phyloP scores from a whole-genome alignment of 2,797 vertebrate genomes.

The Semotilus atromaculatus region DNA sequence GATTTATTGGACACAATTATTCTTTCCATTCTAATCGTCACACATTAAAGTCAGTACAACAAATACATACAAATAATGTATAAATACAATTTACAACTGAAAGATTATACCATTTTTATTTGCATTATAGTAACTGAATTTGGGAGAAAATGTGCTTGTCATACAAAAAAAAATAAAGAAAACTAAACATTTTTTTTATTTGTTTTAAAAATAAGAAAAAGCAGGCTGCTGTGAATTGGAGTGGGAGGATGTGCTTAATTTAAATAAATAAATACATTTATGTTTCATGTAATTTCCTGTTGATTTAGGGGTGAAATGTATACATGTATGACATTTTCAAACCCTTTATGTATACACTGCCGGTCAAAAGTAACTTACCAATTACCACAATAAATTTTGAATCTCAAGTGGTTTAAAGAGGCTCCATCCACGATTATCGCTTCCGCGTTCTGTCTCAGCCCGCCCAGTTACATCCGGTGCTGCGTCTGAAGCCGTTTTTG shows the following conservation, averaged over 20 bases:
- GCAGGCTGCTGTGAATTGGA: background rate
- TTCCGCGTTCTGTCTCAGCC: no score
- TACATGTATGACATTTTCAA: no score
- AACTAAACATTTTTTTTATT: no score
- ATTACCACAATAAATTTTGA: background rate
- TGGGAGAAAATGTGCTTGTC: background rate
- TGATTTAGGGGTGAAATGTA: background rate
- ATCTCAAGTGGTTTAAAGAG: background rate
- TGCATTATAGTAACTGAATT: background rate
- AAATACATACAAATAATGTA: background rate
- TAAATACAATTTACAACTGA: background rate
- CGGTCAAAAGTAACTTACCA: background rate
- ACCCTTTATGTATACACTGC: background rate
- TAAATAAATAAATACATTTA: no score
- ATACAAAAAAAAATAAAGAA: no score
- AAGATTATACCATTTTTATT: background rate
- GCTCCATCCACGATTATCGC: no score
- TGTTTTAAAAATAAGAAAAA: background rate
- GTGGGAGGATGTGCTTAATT: background rate
- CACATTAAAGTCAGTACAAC: background rate
- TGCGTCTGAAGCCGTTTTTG: no score
- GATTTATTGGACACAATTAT: background rate
- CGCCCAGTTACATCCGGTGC: no score
- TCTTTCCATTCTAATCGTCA: background rate
- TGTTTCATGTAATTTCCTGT: background rate